These are phyloP conservation scores for Neopelma chrysocephalum DNA, from an alignment of 2,797 vertebrate genomes.

Conservation along the genomic window DNA sequence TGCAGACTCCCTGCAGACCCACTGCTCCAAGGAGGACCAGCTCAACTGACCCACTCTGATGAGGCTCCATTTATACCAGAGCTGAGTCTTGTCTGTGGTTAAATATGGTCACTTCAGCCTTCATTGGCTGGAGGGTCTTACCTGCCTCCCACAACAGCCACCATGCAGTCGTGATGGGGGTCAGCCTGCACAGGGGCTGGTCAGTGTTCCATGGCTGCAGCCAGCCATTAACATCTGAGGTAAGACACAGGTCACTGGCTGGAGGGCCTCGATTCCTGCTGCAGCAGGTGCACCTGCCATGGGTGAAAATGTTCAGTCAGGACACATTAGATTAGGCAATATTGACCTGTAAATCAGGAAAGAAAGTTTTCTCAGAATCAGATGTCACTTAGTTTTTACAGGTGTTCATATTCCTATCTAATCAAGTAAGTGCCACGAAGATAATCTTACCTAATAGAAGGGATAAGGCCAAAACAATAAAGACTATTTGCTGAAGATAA, in stretches of 20 bases:
- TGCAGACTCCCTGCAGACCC: background rate
- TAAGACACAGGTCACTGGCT: background rate
- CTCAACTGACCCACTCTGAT: rapidly evolving
- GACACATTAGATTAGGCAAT: background rate
- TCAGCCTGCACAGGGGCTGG: rapidly evolving
- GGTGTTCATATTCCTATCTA: background rate
- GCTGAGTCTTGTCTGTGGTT: background rate
- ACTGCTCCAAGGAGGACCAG: background rate
- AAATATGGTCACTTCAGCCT: background rate
- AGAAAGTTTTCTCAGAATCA: background rate
- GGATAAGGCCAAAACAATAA: background rate
- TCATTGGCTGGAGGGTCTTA: background rate
- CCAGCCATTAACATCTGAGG: background rate
- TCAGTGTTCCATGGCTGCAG: background rate
- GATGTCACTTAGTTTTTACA: background rate
- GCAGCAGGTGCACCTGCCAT: background rate
- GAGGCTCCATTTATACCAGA: background rate
- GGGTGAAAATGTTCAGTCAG: background rate
- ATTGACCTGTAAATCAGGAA: background rate
- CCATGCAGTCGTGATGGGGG: background rate
- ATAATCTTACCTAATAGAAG: background rate
- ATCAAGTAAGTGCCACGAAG: background rate
- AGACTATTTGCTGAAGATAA: conserved; percentile 18
- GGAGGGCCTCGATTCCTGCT: background rate
- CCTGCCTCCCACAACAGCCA: background rate